Evolutionary conservation across 2,797 vertebrate species (phyloP).

Genomic region (Coreius guichenoti): DNA sequence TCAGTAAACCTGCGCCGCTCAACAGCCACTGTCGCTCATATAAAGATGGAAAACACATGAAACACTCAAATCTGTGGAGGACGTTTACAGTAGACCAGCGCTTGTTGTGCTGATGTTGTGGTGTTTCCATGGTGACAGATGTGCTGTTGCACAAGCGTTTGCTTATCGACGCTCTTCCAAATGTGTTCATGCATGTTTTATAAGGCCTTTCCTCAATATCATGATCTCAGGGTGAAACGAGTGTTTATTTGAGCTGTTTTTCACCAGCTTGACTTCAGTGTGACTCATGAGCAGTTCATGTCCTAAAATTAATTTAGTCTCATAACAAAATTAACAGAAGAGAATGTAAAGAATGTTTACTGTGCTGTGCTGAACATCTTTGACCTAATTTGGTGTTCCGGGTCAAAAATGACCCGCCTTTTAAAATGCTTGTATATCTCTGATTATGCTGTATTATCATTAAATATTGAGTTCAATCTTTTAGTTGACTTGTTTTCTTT

Average conservation of each 20-base stretch:
- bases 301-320: neutral
- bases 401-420: too few species aligned
- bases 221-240: neutral
- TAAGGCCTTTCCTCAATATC: neutral
- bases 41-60: neutral
- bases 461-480: too few species aligned
- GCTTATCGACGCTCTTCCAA: constrained; percentile 5
- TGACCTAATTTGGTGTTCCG: too few species aligned
- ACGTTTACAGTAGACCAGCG: neutral
- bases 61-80: neutral
- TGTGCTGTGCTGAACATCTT: too few species aligned
- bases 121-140: constrained; percentile 30
- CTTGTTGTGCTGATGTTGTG: constrained; percentile 22
- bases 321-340: neutral
- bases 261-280: neutral
- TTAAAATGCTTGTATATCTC: too few species aligned
- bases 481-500: too few species aligned
- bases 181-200: constrained; percentile 1
- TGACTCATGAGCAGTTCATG: neutral
- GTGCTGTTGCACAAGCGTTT: constrained; percentile 32
- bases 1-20: neutral
- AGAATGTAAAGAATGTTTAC: too few species aligned
- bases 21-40: neutral
- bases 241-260: neutral
- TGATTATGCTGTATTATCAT: too few species aligned